A percentile compares a stretch with the other conserved stretches of the same genome.
Evolutionary conservation across 2,888 invertebrate genomes (phyloP).

Genomic region (Hedya salicella): DNA sequence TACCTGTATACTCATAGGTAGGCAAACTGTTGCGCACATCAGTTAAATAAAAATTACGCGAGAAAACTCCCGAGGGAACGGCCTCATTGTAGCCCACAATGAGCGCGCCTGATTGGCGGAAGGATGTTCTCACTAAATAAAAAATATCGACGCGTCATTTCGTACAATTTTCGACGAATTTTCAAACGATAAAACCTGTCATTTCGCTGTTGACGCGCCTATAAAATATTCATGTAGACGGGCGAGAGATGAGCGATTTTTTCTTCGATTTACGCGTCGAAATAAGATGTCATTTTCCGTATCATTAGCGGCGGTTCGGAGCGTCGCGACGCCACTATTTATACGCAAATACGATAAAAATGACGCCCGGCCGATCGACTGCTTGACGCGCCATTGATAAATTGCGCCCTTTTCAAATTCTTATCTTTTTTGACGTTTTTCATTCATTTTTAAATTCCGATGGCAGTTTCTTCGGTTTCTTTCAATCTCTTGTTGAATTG

Average conservation of each 20-base stretch:
- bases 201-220: conserved; percentile 85
- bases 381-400: conserved; percentile 84
- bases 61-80: conserved; percentile 74
- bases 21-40: conserved; percentile 78
- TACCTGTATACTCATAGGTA: no score
- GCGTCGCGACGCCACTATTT: conserved; percentile 81
- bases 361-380: conserved; percentile 82
- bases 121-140: conserved; percentile 85
- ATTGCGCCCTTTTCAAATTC: conserved; percentile 79
- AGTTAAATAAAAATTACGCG: conserved; percentile 80
- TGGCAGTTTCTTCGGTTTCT: conserved; percentile 56
- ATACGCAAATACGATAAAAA: conserved; percentile 85
- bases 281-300: conserved; percentile 86
- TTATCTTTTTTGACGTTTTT: conserved; percentile 65
- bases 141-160: conserved; percentile 85
- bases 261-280: conserved; percentile 84
- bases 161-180: conserved; percentile 83
- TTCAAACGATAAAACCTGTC: conserved; percentile 86
- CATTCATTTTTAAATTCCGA: conserved; percentile 58
- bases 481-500: conserved; percentile 56
- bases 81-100: conserved; percentile 79
- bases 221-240: conserved; percentile 85
- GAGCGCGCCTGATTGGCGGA: conserved; percentile 84
- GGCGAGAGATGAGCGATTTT: conserved; percentile 83
- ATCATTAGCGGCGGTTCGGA: conserved; percentile 83